Base-by-base conservation (phyloP, 2,888 invertebrate genomes). In the Sussaba pulchella region DNA sequence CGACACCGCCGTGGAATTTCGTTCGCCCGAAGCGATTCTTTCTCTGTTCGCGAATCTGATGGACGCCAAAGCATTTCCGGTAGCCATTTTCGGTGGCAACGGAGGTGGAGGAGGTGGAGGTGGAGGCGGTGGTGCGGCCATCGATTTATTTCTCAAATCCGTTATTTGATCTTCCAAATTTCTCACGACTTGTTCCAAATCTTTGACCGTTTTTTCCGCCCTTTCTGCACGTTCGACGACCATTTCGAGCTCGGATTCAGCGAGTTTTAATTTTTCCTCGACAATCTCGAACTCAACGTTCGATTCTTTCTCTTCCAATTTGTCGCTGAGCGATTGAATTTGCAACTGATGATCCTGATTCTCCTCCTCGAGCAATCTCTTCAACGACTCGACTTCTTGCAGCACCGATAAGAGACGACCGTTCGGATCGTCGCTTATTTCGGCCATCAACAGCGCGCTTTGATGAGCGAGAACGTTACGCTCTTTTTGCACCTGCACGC, bases 241-340 rank as follows among this genome's bases (percentile, higher is more conserved):
- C 83, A 93, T 93, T 83, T 94, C 93, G 0, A 96, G 93, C 85
- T 96, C 96, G n/a, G 95, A 94, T 88, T 96, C 96, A 0, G 95
- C 95, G 0, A 96, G 90, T 87, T 93, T 94, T 41, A 96, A 93
- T 86, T 95, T 95, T 89, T 96, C 96, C 85, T 96, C 96, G 87
- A 96, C 93, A 0, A 96, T 90, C 24, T 96, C 94, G 12, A 95
- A 93, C 87, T 96, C 95, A 0, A 95, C 94, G 85, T 95, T 95
- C 82, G 94, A 94, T 83, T 95, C 95, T 82, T 94, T 94, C 83
- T 95, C 95, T 61, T 95, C 94, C 61, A 96, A 85, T 90, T 95
- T 95, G 50, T 94, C 94, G 92, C 95, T 95, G 52, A 96, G 87
- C 10, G 94, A 93, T 73, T 94, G 93, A 0, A 96, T 86, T 88